Percentiles rank a stretch among this genome's conserved stretches.
Evolutionary conservation across 2,888 invertebrate genomes (phyloP).

Genomic region (Maniola hyperantus): DNA sequence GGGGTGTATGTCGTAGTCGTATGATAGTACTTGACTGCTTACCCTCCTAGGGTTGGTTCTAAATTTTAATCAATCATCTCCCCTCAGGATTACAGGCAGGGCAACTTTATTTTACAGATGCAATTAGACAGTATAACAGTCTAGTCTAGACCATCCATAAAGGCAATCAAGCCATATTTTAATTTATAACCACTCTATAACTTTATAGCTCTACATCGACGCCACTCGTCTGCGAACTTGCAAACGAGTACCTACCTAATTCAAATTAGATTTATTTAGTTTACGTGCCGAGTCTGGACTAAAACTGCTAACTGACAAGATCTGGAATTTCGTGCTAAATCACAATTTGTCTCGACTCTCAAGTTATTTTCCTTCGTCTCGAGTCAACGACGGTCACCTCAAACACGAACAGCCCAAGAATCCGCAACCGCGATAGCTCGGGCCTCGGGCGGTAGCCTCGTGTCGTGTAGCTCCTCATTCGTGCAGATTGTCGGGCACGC

Average conservation of each 20-base stretch:
- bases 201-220: background rate
- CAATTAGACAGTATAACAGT: conserved; percentile 4
- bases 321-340: background rate
- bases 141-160: conserved; percentile 3
- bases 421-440: too few species aligned
- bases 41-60: background rate
- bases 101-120: background rate
- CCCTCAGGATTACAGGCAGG: background rate
- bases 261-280: background rate
- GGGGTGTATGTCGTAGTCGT: too few species aligned
- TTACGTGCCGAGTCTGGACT: background rate
- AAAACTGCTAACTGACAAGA: background rate
- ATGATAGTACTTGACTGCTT: background rate
- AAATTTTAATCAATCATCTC: background rate
- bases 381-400: too few species aligned
- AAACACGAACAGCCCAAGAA: too few species aligned
- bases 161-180: conserved; percentile 9
- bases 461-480: too few species aligned
- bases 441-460: too few species aligned
- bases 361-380: too few species aligned
- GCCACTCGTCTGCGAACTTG: conserved; percentile 7
- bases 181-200: conserved; percentile 9
- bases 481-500: too few species aligned
- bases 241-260: background rate
- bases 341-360: too few species aligned